Evolutionary conservation across 2,888 invertebrate genomes (phyloP).

Genomic region (Vannuccia rotundouncinata): DNA sequence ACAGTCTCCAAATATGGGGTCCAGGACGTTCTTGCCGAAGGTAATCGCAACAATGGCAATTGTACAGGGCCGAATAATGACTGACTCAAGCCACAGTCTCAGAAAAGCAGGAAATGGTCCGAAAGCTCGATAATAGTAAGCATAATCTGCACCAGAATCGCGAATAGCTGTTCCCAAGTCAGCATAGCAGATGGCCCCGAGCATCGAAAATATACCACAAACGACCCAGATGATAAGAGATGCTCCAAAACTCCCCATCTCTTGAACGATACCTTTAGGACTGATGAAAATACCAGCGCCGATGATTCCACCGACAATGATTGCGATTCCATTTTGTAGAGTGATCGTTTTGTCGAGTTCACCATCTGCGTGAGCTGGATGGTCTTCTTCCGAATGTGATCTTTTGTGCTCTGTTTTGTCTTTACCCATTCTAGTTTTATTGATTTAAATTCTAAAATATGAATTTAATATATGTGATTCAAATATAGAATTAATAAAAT

Average conservation of each 20-base stretch:
- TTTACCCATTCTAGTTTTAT: too few species aligned
- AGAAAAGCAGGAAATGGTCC: slow-evolving; percentile 93
- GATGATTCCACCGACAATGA: slow-evolving; percentile 92
- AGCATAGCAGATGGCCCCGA: slow-evolving; percentile 94
- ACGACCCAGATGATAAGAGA: slow-evolving; percentile 81
- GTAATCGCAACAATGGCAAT: slow-evolving; percentile 81
- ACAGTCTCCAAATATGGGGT: slow-evolving; percentile 86
- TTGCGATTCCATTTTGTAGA: slow-evolving; percentile 81
- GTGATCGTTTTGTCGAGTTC: slow-evolving; percentile 88
- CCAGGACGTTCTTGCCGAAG: slow-evolving; percentile 88
- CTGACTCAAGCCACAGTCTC: slow-evolving; percentile 93
- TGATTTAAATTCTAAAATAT: too few species aligned
- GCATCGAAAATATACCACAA: slow-evolving; percentile 87
- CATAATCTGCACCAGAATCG: slow-evolving; percentile 77
- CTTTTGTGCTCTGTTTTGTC: too few species aligned
- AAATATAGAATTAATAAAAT: too few species aligned
- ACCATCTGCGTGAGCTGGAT: too few species aligned
- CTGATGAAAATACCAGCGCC: slow-evolving; percentile 94
- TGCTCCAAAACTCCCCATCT: slow-evolving; percentile 85
- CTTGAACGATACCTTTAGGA: slow-evolving; percentile 78
- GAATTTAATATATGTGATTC: too few species aligned
- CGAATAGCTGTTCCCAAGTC: slow-evolving; percentile 82
- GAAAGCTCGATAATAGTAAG: slow-evolving; percentile 96
- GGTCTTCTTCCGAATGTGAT: too few species aligned
- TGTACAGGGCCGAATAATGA: slow-evolving; percentile 93